Evolutionary conservation across 2,888 invertebrate genomes (phyloP).

Genomic region (Dastarcus helophoroides): DNA sequence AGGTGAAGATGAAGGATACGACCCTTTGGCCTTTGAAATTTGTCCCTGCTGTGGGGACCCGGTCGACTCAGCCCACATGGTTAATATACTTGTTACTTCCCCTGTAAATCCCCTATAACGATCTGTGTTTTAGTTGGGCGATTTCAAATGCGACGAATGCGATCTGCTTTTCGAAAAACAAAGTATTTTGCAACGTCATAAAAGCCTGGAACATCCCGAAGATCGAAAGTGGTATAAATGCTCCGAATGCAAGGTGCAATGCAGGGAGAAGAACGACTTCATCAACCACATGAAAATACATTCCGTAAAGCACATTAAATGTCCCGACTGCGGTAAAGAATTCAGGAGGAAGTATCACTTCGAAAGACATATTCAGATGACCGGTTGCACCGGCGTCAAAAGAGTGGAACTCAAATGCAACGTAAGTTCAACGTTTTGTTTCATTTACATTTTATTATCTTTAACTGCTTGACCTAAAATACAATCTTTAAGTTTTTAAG

Average conservation of each 20-base stretch:
- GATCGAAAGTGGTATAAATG: conserved; percentile 49
- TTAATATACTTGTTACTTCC: conserved; percentile 20
- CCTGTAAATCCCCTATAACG: conserved; percentile 1
- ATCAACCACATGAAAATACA: conserved; percentile 57
- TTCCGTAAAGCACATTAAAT: conserved; percentile 50
- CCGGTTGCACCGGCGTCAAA: conserved; percentile 49
- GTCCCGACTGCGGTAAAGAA: conserved; percentile 55
- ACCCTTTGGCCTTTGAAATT: conserved; percentile 34
- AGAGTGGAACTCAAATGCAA: too few relatives aligned
- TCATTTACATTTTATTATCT: too few relatives aligned
- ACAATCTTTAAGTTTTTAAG: too few relatives aligned
- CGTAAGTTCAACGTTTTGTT: too few relatives aligned
- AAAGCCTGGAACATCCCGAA: conserved; percentile 56
- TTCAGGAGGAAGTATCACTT: conserved; percentile 71
- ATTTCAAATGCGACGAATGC: conserved; percentile 48
- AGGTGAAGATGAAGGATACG: conserved; percentile 22
- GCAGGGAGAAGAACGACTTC: conserved; percentile 49
- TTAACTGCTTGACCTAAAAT: too few relatives aligned
- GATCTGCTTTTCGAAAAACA: conserved; percentile 61
- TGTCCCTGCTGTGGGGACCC: conserved; percentile 50
- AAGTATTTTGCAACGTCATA: conserved; percentile 53
- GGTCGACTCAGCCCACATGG: conserved; percentile 42
- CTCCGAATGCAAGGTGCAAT: conserved; percentile 53
- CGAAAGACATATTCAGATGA: conserved; percentile 54
- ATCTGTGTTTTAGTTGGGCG: conserved; percentile 37